These are phyloP conservation scores for Galerucella nymphaeae DNA, from an alignment of 2,888 invertebrate species.

Conservation along the genomic window DNA sequence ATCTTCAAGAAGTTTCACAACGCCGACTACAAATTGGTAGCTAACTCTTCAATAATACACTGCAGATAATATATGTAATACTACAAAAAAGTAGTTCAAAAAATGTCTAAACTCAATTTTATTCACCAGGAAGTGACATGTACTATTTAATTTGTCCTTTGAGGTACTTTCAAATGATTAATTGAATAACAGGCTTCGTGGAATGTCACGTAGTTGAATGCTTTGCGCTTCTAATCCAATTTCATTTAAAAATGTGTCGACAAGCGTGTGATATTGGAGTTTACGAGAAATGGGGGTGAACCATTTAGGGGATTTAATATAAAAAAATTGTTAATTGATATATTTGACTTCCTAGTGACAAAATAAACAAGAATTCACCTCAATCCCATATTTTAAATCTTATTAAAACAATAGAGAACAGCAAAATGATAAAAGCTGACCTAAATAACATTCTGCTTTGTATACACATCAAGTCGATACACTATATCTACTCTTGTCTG, in stretches of 20 bases:
- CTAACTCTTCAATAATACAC: too few species aligned
- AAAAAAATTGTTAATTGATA: not conserved
- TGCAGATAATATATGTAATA: too few species aligned
- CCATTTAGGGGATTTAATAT: not conserved
- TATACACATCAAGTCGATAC: not conserved
- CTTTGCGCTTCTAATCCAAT: conserved; percentile 4
- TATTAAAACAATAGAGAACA: too few species aligned
- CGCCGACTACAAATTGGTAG: not conserved
- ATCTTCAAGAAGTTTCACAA: conserved; percentile 51
- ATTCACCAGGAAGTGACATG: not conserved
- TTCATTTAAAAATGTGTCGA: conserved; percentile 10
- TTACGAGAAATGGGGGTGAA: not conserved
- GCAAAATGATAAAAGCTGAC: not conserved
- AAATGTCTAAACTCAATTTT: not conserved
- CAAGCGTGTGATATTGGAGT: not conserved
- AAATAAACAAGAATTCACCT: too few species aligned
- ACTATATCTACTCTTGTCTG: not conserved
- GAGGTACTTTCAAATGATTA: not conserved
- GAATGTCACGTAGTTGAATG: conserved; percentile 8
- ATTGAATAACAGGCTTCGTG: not conserved
- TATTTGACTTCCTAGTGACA: too few species aligned
- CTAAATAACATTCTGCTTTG: not conserved
- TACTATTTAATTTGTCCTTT: conserved; percentile 2
- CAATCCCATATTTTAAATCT: too few species aligned
- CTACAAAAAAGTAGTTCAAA: too few species aligned